Evolutionary conservation across 2,797 vertebrate species (phyloP).

Genomic region (Rhynchonycteris naso): DNA sequence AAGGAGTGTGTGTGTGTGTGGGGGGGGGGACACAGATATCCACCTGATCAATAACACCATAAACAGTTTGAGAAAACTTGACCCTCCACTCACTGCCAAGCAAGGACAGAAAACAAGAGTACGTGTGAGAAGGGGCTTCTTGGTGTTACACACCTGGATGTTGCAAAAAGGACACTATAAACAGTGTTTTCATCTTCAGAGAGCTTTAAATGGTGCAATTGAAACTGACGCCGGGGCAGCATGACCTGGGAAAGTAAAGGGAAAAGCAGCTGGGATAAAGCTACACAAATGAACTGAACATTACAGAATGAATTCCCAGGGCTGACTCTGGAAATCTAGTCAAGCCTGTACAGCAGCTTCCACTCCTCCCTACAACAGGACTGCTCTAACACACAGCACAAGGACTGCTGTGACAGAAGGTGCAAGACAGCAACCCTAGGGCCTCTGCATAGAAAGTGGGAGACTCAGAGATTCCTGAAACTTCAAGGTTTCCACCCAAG

Average conservation of each 20-base stretch:
- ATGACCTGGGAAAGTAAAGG: constrained; percentile 86
- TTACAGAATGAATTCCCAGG: background rate
- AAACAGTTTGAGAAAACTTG: background rate
- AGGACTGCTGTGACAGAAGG: background rate
- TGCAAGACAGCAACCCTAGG: background rate
- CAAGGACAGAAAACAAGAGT: background rate
- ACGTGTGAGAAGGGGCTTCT: background rate
- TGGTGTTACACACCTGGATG: constrained; percentile 89
- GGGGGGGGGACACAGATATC: background rate
- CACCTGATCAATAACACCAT: background rate
- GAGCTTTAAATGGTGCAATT: constrained; percentile 91
- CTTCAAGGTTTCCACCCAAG: background rate
- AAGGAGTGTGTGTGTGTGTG: no score
- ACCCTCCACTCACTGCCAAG: background rate
- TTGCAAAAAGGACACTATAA: constrained; percentile 93
- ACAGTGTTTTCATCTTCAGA: constrained; percentile 92
- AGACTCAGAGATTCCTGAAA: background rate
- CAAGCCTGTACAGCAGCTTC: background rate
- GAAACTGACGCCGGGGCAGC: constrained; percentile 89
- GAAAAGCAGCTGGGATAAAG: background rate
- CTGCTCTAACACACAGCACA: background rate
- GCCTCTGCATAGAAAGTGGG: background rate
- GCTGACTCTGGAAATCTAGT: background rate
- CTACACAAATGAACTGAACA: no score
- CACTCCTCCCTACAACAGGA: background rate